Evolutionary conservation across 2,113 vertebrate species (phyloP).

Genomic region (Scalopus aquaticus): DNA sequence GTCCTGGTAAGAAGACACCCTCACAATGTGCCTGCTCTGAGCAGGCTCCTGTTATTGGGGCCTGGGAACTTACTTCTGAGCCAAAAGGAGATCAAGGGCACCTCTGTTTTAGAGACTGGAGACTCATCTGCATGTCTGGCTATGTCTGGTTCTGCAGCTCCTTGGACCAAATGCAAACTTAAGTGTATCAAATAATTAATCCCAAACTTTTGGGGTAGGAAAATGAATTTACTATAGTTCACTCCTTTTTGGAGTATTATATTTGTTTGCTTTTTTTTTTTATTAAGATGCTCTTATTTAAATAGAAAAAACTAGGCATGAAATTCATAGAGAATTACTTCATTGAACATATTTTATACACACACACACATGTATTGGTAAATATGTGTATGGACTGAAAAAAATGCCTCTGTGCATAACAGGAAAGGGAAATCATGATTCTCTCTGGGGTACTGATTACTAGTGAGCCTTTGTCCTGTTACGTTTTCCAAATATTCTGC

Average conservation of each 20-base stretch:
- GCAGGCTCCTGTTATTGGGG: not conserved
- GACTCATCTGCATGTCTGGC: not conserved
- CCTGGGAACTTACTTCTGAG: not conserved
- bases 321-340: not conserved
- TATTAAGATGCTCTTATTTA: not conserved
- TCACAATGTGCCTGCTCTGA: not conserved
- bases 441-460: not conserved
- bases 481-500: not conserved
- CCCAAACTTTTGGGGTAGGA: not conserved
- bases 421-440: not conserved
- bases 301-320: not conserved
- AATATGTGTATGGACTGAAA: not conserved
- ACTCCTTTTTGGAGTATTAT: not conserved
- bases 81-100: not conserved
- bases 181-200: not conserved
- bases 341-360: not conserved
- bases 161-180: not conserved
- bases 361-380: not conserved
- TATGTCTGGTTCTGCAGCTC: not conserved
- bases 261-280: not conserved
- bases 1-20: not conserved
- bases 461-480: not conserved
- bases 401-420: not conserved
- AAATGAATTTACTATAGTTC: not conserved
- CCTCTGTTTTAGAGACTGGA: not conserved